phyloP scores from a whole-genome alignment of 2,113 vertebrate genomes.

The Ceyx cyanopectus region DNA sequence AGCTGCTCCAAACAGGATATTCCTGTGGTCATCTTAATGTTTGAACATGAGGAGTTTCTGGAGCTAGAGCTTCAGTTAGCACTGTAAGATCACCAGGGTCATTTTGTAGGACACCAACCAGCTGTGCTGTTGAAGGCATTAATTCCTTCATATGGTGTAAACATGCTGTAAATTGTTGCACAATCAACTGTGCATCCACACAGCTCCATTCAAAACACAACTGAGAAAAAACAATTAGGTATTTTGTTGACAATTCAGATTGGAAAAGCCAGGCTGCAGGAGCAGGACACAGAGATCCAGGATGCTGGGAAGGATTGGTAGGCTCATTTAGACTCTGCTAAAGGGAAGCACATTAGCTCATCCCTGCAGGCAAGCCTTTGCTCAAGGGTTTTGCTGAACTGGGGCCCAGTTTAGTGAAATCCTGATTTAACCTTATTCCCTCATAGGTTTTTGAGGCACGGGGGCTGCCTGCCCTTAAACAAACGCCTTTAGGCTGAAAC shows the following conservation, averaged over 20 bases:
- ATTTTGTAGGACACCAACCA: background rate
- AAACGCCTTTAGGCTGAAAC: background rate
- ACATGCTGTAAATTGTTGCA: accelerated
- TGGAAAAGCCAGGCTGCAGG: background rate
- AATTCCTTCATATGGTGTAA: background rate
- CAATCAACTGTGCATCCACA: background rate
- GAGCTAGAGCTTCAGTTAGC: background rate
- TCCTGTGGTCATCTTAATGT: background rate
- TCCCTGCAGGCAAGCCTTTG: accelerated
- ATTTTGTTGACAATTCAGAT: background rate
- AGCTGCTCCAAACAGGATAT: accelerated
- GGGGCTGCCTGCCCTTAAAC: background rate
- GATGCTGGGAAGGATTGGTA: background rate
- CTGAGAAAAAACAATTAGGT: accelerated
- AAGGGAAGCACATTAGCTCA: accelerated
- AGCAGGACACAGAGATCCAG: background rate
- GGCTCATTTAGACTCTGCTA: background rate
- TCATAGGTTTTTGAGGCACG: background rate
- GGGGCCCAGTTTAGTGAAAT: background rate
- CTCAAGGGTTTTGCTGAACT: background rate
- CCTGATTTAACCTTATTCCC: background rate
- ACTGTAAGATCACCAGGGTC: background rate
- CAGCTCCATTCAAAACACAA: background rate
- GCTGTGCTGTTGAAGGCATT: accelerated
- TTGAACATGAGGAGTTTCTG: background rate